Evolutionary conservation across 2,888 invertebrate genomes (phyloP), one percentile per base, ranked within the genome.

Genomic region (Apoda limacodes): DNA sequence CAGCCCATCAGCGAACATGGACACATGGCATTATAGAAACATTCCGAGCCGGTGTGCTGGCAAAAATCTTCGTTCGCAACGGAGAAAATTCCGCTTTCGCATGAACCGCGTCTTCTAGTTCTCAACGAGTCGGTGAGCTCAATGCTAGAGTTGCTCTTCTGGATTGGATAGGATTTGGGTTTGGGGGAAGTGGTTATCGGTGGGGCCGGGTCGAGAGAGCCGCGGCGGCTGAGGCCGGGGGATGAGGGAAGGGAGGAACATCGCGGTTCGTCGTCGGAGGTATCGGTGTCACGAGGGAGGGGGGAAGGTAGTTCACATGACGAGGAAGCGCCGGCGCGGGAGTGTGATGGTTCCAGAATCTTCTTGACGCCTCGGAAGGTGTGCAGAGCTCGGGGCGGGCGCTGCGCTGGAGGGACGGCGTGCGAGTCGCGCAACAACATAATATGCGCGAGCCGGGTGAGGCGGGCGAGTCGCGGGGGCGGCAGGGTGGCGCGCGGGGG

Each of bases 51-150:
- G 20, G 50, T 56, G 47, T 74, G 75, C 43, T 60, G 69, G 32
- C 85, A 84, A 40, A 87, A 84, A 58, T 90, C 90, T 58, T 90
- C 90, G 52, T 92, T 92, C 40, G 92, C 89, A 49, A 91, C 92
- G 32, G 92, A 92, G 82, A 92, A 94, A 60, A 94, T 93, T 11
- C 94, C 94, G 46, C 91, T 91, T 64, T 94, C 94, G 61, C 93
- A 93, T 11, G 93, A 93, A 33, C 91, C 93, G 25, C 93, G 84
- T 10, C 93, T 75, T 17, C 87, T 82, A n/a, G 17, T 7, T 7
- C 17, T 5, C 17, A 17, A 7, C 55, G 15, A 48, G 43, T 51
- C 14, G 49, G 37, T 17, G 22, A 53, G 50, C 23, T 51, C 49
- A 29, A 22, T 38, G 12, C 33, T 27, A 26, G 46, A 45, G 40